Base-by-base conservation (phyloP, 2,888 invertebrate genomes). In the Apamea crenata region DNA sequence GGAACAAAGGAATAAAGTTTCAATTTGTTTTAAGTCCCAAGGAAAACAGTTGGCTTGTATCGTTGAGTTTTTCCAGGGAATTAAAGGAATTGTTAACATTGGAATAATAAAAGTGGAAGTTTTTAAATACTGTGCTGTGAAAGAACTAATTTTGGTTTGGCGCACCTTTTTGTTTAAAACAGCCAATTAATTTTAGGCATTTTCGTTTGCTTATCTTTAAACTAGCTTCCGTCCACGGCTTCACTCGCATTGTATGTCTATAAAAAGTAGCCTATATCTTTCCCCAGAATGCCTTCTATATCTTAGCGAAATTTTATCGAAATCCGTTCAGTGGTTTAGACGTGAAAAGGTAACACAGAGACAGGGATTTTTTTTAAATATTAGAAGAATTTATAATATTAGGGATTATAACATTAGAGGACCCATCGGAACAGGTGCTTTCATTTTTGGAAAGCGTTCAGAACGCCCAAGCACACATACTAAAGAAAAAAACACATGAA, bases 21-120 rank as follows among this genome's bases (percentile, higher is more conserved):
- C 74, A 89, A 85, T 84, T 85, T 78, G 87, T 86, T 87, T 87
- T 76, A 82, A 82, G 77, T 84, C 73, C 71, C 71, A 78, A 74
- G 29, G 36, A 77, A 84, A 80, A 83, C 66, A 74, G 74, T 84
- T 71, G 59, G 63, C 61, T 71, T 76, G 50, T 85, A 67, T 77
- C 65, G 67, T 69, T 74, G 25, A 74, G 70, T 56, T 73, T 76
- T 80, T 82, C 53, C 72, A n/a, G 16, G 25, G 50, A 81, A 61
- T 81, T 78, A 59, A 82, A 78, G 40, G 25, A 78, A 73, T 78
- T 53, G 68, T 63, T 47, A 25, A 50, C 72, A 69, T 29, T 82
- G 61, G 44, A 78, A 78, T 53, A 40, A n/a, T 44, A 53, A 81
- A 53, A 76, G 66, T 65, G 21, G 61, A 80, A 21, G 44, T 63